A percentile compares a stretch with the other conserved stretches of the same genome.
phyloP scores from a whole-genome alignment of 2,888 invertebrate genomes.

The Cantharis rustica region DNA sequence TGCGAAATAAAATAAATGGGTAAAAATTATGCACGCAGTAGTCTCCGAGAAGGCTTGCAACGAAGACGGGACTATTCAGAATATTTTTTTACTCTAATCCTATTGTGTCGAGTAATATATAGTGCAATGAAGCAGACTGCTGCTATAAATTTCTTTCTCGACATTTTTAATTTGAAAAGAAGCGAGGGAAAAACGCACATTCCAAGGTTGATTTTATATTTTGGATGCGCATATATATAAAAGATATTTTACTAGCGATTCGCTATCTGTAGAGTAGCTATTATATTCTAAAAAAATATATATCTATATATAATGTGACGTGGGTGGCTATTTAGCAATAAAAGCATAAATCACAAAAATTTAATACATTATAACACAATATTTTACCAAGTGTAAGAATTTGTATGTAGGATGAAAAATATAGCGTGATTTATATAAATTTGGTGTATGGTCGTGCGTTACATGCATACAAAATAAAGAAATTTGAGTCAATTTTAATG shows the following conservation, averaged over 20 bases:
- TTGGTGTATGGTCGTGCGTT: not conserved
- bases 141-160: conserved; percentile 49
- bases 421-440: not conserved
- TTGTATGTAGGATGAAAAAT: not conserved
- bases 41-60: conserved; percentile 31
- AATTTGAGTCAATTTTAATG: not conserved
- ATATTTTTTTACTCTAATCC: conserved; percentile 49
- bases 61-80: conserved; percentile 33
- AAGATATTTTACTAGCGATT: conserved; percentile 8
- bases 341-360: not conserved
- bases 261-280: conserved; percentile 3
- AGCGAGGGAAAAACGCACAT: conserved; percentile 28
- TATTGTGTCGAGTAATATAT: conserved; percentile 54
- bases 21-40: conserved; percentile 37
- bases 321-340: conserved; percentile 17
- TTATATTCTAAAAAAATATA: not conserved
- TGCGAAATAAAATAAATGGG: conserved; percentile 29
- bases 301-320: conserved; percentile 5
- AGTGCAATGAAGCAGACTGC: conserved; percentile 49
- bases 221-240: conserved; percentile 26
- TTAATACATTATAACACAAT: not conserved
- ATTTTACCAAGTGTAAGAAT: not conserved
- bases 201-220: conserved; percentile 21
- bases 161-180: conserved; percentile 47
- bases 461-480: not conserved